phyloP scores from a whole-genome alignment of 2,888 invertebrate species.

The Fabriciana adippe region DNA sequence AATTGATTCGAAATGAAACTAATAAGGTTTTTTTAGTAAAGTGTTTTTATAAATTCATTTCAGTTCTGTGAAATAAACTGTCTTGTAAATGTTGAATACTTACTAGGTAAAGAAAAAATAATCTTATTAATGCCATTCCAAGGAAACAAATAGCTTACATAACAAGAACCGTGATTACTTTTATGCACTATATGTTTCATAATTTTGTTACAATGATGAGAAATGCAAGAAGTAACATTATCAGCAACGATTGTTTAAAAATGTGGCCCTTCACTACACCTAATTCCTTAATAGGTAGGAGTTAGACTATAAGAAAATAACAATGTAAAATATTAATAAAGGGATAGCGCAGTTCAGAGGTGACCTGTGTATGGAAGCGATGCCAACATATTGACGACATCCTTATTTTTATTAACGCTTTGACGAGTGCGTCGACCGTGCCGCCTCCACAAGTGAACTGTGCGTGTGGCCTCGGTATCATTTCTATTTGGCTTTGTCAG shows the following conservation, averaged over 20 bases:
- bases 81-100: not conserved
- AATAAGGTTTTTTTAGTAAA: too few species aligned
- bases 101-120: slow-evolving; percentile 20
- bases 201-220: not conserved
- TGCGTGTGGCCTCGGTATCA: slow-evolving; percentile 74
- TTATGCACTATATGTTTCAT: not conserved
- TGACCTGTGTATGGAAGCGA: slow-evolving; percentile 67
- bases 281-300: not conserved
- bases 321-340: not conserved
- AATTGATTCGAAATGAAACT: too few species aligned
- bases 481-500: slow-evolving; percentile 47
- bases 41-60: too few species aligned
- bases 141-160: slow-evolving; percentile 31
- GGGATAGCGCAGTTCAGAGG: slow-evolving; percentile 58
- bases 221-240: too few species aligned
- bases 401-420: slow-evolving; percentile 79
- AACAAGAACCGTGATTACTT: slow-evolving; percentile 22
- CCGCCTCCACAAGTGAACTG: slow-evolving; percentile 64
- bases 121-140: slow-evolving; percentile 35
- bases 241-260: too few species aligned
- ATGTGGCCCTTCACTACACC: too few species aligned
- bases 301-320: not conserved
- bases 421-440: slow-evolving; percentile 77
- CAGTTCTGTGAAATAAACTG: too few species aligned
- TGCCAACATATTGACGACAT: slow-evolving; percentile 81